These are phyloP conservation scores for Meloidogyne floridensis DNA, from an alignment of 1,140 invertebrate genomes.

Conservation along the genomic window DNA sequence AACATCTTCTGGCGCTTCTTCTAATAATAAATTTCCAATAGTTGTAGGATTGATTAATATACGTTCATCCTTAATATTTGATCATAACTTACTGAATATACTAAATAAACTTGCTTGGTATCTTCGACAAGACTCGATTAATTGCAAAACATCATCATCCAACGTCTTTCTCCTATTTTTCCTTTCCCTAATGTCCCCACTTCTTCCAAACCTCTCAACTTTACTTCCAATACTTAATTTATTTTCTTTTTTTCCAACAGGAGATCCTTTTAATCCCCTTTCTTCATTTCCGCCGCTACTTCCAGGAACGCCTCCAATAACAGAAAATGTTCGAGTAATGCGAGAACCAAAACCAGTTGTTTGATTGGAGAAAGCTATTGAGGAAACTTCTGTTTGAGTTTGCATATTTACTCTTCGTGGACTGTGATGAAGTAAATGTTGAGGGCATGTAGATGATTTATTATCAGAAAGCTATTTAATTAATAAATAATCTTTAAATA, in stretches of 20 bases:
- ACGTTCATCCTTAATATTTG: conserved; percentile 29
- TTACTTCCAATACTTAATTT: background rate
- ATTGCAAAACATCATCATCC: conserved; percentile 59
- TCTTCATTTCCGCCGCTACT: background rate
- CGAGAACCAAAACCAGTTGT: conserved; percentile 21
- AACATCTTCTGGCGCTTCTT: conserved; percentile 3
- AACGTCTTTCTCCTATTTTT: conserved; percentile 42
- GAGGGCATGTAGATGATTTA: background rate
- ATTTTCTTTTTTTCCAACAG: background rate
- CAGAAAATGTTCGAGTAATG: conserved; percentile 58
- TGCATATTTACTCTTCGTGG: conserved; percentile 40
- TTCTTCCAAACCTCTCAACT: background rate
- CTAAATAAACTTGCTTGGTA: conserved; percentile 45
- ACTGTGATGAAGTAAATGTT: conserved; percentile 1
- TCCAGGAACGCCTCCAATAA: conserved; percentile 37
- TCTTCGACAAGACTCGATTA: conserved; percentile 61
- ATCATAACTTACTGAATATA: too few species aligned
- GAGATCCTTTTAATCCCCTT: background rate
- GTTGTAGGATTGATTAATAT: conserved; percentile 33
- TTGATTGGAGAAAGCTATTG: conserved; percentile 12
- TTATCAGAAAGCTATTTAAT: conserved; percentile 1
- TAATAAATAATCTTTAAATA: too few species aligned
- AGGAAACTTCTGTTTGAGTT: conserved; percentile 52
- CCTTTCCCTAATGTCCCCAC: conserved; percentile 19
- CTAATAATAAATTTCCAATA: conserved; percentile 37